Conservation (phyloP, 2,113 vertebrate species). For the Hepsetus odoe region DNA sequence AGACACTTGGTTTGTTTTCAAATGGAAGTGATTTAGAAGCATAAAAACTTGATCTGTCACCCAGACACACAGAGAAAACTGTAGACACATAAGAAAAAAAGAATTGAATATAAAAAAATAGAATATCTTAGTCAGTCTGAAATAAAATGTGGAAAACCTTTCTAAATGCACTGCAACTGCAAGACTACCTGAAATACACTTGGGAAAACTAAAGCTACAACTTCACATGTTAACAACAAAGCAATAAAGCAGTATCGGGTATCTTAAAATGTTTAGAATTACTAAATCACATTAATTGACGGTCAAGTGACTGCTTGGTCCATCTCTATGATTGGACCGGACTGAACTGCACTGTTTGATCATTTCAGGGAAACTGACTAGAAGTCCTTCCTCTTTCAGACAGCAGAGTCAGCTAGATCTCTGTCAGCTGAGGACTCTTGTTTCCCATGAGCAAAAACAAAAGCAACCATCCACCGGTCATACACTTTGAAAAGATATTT, state of each 20-base stretch:
- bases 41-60: too few relatives aligned
- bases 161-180: too few relatives aligned
- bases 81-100: too few relatives aligned
- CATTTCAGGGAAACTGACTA: background rate
- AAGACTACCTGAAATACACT: too few relatives aligned
- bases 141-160: too few relatives aligned
- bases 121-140: too few relatives aligned
- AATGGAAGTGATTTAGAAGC: too few relatives aligned
- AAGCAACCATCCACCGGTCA: background rate
- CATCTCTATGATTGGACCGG: background rate
- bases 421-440: background rate
- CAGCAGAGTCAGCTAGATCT: background rate
- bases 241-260: background rate
- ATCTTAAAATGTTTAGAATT: background rate
- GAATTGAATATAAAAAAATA: too few relatives aligned
- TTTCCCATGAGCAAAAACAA: background rate
- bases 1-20: too few relatives aligned
- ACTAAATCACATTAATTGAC: background rate
- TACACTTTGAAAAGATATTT: background rate
- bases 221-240: background rate
- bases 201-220: background rate
- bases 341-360: background rate
- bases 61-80: too few relatives aligned
- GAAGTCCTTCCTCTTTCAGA: conserved; percentile 23
- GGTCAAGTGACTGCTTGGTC: background rate